A percentile compares a stretch with the other conserved stretches of the same genome.
phyloP scores from a whole-genome alignment of 2,888 invertebrate genomes.

The Synanthedon formicaeformis region DNA sequence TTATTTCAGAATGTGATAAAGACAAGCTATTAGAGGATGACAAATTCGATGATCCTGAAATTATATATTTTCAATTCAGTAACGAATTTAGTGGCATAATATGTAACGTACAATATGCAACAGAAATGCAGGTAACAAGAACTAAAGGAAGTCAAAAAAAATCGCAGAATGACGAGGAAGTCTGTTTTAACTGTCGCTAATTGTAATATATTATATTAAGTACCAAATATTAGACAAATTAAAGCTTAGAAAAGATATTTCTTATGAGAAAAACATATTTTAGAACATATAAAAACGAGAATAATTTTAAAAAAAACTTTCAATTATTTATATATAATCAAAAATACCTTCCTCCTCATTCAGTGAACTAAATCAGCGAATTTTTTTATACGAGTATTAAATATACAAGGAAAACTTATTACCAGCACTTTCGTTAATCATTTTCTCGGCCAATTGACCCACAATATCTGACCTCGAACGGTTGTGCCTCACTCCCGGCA shows the following conservation, averaged over 20 bases:
- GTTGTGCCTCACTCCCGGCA: slow-evolving; percentile 48
- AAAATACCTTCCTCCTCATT: neutral
- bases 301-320: no score
- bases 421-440: slow-evolving; percentile 58
- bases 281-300: no score
- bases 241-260: no score
- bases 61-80: slow-evolving; percentile 1
- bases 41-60: slow-evolving; percentile 48
- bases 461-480: slow-evolving; percentile 60
- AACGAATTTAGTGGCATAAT: neutral
- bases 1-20: slow-evolving; percentile 54
- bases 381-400: neutral
- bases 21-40: slow-evolving; percentile 41
- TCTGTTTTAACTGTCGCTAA: no score
- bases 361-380: neutral
- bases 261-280: no score
- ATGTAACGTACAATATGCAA: neutral
- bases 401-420: slow-evolving; percentile 1
- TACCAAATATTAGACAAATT: no score
- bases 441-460: slow-evolving; percentile 50
- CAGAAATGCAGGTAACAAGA: neutral
- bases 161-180: no score
- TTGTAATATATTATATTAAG: no score
- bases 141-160: neutral
- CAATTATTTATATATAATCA: no score